phyloP scores from a whole-genome alignment of 2,888 invertebrate genomes.

The Leptura quadrifasciata region DNA sequence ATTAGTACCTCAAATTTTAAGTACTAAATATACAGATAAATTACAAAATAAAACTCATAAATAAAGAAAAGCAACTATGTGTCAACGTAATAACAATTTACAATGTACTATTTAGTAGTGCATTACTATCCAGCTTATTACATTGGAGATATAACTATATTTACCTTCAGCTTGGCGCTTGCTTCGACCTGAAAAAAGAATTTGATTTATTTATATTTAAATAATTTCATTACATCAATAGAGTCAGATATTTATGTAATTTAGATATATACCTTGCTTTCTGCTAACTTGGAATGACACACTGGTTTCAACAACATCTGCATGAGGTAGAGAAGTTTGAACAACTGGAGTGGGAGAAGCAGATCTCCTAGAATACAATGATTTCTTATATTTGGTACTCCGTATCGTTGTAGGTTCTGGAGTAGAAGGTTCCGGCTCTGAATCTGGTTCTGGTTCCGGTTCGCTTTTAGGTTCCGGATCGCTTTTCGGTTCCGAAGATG shows the following conservation, averaged over 20 bases:
- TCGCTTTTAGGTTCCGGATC: conserved; percentile 56
- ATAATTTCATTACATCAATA: not conserved
- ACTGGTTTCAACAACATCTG: conserved; percentile 86
- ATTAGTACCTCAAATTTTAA: conserved; percentile 13
- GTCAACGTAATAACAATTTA: conserved; percentile 36
- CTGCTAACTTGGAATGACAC: conserved; percentile 85
- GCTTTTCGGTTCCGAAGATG: conserved; percentile 61
- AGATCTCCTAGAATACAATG: conserved; percentile 69
- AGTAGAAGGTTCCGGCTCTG: conserved; percentile 67
- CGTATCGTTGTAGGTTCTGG: conserved; percentile 47
- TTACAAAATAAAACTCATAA: conserved; percentile 4
- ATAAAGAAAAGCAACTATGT: conserved; percentile 36
- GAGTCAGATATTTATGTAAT: not conserved
- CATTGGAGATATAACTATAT: conserved; percentile 24
- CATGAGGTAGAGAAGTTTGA: conserved; percentile 65
- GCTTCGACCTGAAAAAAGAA: conserved; percentile 63
- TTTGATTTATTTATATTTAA: not conserved
- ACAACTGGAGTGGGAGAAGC: conserved; percentile 63
- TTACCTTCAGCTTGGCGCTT: conserved; percentile 55
- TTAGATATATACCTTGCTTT: conserved; percentile 73
- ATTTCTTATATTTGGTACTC: conserved; percentile 67
- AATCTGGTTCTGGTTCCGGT: conserved; percentile 42
- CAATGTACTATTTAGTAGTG: conserved; percentile 46
- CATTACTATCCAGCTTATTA: conserved; percentile 37
- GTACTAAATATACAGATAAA: conserved; percentile 27